phyloP scores from a whole-genome alignment of 2,888 invertebrate species.

The Caenorhabditis imperialis region DNA sequence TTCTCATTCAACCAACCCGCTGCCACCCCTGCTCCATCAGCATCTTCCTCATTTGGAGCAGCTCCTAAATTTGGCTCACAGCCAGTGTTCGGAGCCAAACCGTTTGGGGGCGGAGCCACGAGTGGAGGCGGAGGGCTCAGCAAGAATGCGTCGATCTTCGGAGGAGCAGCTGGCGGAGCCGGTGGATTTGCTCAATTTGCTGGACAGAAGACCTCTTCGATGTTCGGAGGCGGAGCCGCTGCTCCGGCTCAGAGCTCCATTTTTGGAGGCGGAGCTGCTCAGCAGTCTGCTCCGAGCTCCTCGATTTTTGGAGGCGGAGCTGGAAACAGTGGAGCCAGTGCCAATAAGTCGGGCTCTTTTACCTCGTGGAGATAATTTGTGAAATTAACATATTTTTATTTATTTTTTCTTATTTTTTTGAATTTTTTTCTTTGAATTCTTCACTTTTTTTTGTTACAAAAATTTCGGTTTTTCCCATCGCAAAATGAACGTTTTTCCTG shows the following conservation, averaged over 20 bases:
- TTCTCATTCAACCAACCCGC: constrained; percentile 53
- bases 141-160: constrained; percentile 51
- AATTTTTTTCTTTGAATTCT: not conserved
- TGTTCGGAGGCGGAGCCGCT: constrained; percentile 37
- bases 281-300: constrained; percentile 1
- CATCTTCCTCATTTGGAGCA: constrained; percentile 28
- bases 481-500: too few relatives aligned
- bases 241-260: constrained; percentile 22
- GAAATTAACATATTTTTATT: constrained; percentile 10
- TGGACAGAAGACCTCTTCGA: constrained; percentile 24
- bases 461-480: too few relatives aligned
- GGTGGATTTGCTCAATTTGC: constrained; percentile 50
- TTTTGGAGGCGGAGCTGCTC: constrained; percentile 44
- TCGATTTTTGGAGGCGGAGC: constrained; percentile 54
- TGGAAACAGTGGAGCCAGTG: not conserved
- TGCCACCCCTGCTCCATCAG: not conserved
- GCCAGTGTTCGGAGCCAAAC: constrained; percentile 40
- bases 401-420: not conserved
- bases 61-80: constrained; percentile 45
- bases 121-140: constrained; percentile 29
- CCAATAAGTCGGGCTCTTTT: constrained; percentile 32
- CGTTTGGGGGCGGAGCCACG: constrained; percentile 27
- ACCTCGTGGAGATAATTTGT: constrained; percentile 42
- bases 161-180: constrained; percentile 13
- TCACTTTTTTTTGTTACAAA: not conserved